Evolutionary conservation across 2,113 vertebrate genomes (phyloP).

Genomic region (Neolamprologus falcicula): DNA sequence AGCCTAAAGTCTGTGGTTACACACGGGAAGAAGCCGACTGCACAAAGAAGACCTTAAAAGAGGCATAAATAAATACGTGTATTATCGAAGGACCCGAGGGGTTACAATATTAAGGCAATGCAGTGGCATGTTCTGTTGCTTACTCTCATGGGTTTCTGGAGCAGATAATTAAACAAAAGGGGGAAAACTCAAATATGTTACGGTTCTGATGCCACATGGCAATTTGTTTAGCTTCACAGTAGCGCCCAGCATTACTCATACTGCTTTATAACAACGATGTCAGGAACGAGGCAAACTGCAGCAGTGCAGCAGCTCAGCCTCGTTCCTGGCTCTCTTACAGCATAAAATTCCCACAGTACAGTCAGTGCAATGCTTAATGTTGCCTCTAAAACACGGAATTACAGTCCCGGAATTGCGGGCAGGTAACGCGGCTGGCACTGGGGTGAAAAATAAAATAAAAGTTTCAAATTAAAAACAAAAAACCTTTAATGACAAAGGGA

Average conservation of each 20-base stretch:
- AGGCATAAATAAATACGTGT: slow-evolving; percentile 71
- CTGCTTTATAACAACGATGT: background rate
- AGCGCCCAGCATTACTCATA: background rate
- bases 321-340: background rate
- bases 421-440: slow-evolving; percentile 44
- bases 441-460: slow-evolving; percentile 40
- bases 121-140: slow-evolving; percentile 63
- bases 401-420: slow-evolving; percentile 6
- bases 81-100: slow-evolving; percentile 20
- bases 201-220: slow-evolving; percentile 10
- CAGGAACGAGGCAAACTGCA: background rate
- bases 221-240: background rate
- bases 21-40: slow-evolving; percentile 17
- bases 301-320: slow-evolving; percentile 8
- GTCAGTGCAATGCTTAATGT: slow-evolving; percentile 63
- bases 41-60: slow-evolving; percentile 9
- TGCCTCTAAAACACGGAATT: slow-evolving; percentile 31
- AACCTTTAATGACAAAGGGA: slow-evolving; percentile 6
- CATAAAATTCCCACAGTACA: background rate
- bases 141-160: slow-evolving; percentile 39
- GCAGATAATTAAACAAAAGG: slow-evolving; percentile 22
- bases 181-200: background rate
- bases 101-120: slow-evolving; percentile 74
- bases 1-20: background rate
- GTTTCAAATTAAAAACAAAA: slow-evolving; percentile 29